phyloP scores from a whole-genome alignment of 2,113 vertebrate genomes.

The Alouatta palliata region DNA sequence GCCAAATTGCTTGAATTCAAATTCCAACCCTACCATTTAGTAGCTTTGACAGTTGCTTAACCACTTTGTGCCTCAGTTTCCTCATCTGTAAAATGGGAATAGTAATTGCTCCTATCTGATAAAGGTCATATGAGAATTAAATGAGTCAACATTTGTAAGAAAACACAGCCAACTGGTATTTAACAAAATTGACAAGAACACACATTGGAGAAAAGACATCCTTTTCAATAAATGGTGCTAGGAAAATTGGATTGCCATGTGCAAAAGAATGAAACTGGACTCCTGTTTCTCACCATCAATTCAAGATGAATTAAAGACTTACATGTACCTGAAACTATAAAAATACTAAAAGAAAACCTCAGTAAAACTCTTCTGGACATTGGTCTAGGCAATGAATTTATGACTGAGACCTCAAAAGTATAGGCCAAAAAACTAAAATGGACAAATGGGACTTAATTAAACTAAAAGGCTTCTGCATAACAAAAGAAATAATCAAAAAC shows the following conservation, averaged over 20 bases:
- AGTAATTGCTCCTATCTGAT: neutral
- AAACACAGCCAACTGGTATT: too few relatives aligned
- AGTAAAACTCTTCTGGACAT: neutral
- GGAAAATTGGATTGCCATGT: neutral
- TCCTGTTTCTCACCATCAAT: neutral
- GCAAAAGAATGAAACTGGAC: neutral
- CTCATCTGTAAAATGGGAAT: neutral
- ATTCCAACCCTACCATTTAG: neutral
- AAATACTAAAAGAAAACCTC: neutral
- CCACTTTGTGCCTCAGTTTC: neutral
- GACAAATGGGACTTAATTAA: neutral
- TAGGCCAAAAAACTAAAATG: neutral
- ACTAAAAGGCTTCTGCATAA: neutral
- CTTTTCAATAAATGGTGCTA: neutral
- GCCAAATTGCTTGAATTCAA: neutral
- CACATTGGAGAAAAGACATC: neutral
- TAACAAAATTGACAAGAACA: too few relatives aligned
- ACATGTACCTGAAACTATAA: neutral
- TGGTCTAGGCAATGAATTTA: neutral
- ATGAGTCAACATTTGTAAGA: neutral
- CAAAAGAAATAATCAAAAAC: neutral
- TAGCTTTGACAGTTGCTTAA: neutral
- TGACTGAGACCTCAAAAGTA: neutral
- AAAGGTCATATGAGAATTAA: neutral
- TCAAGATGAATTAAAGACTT: neutral